Percentiles rank a stretch among this genome's conserved stretches.
Conservation (phyloP, 2,797 vertebrate genomes). For the Coranthus polyacanthus region DNA sequence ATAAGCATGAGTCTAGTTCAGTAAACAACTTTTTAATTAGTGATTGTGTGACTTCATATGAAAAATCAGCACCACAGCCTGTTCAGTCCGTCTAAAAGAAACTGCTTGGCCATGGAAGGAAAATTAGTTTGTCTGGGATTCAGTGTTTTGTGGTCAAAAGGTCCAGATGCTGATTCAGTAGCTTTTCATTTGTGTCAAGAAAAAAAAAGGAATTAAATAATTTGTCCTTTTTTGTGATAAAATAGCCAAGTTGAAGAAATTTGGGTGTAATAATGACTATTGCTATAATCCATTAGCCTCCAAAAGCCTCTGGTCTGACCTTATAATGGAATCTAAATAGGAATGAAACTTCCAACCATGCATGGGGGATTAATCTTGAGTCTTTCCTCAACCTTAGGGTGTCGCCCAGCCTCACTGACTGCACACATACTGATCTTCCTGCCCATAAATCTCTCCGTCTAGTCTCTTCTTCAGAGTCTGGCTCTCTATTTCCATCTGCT, state of each 20-base stretch:
- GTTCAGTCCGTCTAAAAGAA: neutral
- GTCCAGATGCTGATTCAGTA: neutral
- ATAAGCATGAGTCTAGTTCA: too few species aligned
- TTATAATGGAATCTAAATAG: constrained; percentile 51
- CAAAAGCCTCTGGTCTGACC: constrained; percentile 44
- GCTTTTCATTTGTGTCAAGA: neutral
- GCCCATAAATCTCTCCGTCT: constrained; percentile 47
- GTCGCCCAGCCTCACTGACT: constrained; percentile 19
- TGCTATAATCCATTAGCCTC: constrained; percentile 41
- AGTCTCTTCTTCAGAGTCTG: constrained; percentile 21
- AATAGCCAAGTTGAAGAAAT: constrained; percentile 28
- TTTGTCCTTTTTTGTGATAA: constrained; percentile 15
- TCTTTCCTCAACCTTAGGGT: constrained; percentile 29
- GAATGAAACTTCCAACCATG: constrained; percentile 58
- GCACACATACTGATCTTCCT: constrained; percentile 22
- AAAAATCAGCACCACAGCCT: too few species aligned
- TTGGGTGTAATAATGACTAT: constrained; percentile 11
- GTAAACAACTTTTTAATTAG: neutral
- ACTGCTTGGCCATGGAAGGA: too few species aligned
- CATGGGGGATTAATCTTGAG: constrained; percentile 46
- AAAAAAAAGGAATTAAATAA: neutral
- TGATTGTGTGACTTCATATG: too few species aligned
- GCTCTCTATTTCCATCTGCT: constrained; percentile 51
- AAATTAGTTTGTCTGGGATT: neutral
- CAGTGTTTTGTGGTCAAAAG: neutral